Conservation (phyloP, 2,797 vertebrate species). For the Hemitrygon akajei region DNA sequence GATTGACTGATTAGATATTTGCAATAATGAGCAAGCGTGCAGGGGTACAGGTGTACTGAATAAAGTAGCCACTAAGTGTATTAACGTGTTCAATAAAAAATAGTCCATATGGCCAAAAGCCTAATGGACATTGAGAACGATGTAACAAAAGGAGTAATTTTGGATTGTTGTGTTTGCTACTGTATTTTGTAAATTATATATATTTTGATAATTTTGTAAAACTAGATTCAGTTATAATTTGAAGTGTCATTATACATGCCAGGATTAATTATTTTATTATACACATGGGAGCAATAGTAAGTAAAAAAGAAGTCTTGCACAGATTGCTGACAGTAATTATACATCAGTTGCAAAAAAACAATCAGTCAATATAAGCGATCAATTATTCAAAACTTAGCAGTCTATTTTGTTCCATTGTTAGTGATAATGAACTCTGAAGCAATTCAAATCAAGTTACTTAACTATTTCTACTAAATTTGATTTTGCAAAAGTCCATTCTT, state of each 20-base stretch:
- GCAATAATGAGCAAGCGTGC: too few relatives aligned
- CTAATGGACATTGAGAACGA: neutral
- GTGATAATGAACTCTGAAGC: constrained; percentile 3
- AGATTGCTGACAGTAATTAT: neutral
- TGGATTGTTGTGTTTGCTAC: too few relatives aligned
- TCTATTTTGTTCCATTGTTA: neutral
- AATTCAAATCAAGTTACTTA: neutral
- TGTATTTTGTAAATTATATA: neutral
- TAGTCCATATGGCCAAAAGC: neutral
- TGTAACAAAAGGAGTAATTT: neutral
- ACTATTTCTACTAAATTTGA: neutral
- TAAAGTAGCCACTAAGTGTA: too few relatives aligned
- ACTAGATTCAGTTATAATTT: neutral
- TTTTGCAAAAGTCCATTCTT: neutral
- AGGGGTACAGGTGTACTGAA: too few relatives aligned
- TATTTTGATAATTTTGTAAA: neutral
- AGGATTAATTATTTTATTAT: constrained; percentile 19
- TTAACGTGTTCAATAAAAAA: neutral
- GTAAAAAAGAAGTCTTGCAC: constrained; percentile 22
- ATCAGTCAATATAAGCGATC: neutral
- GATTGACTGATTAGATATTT: too few relatives aligned
- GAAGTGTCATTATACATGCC: neutral
- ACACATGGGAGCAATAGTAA: neutral
- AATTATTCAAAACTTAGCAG: neutral
- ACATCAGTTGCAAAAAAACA: neutral